These are phyloP conservation scores for Mormoops blainvillei DNA, from an alignment of 2,113 vertebrate species.

Conservation along the genomic window DNA sequence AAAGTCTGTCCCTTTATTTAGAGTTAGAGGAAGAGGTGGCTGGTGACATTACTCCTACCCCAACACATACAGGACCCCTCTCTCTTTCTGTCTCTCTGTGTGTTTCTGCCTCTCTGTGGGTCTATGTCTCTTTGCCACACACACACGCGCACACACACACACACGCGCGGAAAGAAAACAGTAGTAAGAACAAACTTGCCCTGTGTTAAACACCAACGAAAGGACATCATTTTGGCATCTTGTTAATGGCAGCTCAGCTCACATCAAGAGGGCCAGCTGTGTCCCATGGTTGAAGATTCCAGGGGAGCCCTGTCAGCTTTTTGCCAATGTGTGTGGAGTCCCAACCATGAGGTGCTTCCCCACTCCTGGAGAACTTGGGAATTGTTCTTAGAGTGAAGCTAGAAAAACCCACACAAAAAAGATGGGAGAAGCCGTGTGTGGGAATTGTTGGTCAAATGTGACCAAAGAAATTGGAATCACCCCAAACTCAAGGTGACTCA, in stretches of 20 bases:
- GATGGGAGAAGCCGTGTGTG: neutral
- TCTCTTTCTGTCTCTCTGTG: neutral
- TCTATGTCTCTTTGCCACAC: neutral
- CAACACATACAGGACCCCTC: too few species aligned
- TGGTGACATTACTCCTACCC: neutral
- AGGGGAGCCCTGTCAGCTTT: neutral
- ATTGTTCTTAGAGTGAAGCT: neutral
- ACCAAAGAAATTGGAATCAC: neutral
- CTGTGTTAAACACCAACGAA: neutral
- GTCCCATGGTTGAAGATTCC: accelerated
- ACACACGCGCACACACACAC: too few species aligned
- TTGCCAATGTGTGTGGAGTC: neutral
- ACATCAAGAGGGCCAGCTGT: accelerated
- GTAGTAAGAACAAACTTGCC: neutral
- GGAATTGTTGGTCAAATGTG: neutral
- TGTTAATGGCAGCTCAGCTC: neutral
- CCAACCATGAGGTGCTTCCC: accelerated
- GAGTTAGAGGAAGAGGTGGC: neutral
- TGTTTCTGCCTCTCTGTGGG: neutral
- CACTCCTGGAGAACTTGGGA: neutral
- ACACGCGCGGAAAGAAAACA: neutral
- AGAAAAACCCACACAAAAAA: neutral
- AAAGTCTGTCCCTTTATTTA: neutral
- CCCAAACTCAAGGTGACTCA: neutral
- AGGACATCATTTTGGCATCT: neutral